Conservation (phyloP, 2,797 vertebrate species). For the Gambusia yucatana region DNA sequence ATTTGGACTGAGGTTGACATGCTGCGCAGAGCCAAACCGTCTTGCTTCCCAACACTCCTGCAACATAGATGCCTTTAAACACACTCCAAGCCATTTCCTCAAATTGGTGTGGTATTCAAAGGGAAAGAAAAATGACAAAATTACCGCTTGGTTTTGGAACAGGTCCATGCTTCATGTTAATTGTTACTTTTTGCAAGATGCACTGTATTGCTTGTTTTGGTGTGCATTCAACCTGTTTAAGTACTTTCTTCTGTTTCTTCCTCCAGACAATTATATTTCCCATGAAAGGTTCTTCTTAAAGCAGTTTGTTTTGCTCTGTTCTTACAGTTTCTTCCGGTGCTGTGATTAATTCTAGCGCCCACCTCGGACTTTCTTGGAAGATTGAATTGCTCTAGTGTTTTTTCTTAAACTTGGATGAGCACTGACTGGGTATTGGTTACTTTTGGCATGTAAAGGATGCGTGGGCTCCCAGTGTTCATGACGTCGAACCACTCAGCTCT, state of each 20-base stretch:
- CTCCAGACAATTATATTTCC: slow-evolving; percentile 31
- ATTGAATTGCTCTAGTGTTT: slow-evolving; percentile 52
- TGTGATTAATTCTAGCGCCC: slow-evolving; percentile 69
- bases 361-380: slow-evolving; percentile 52
- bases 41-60: slow-evolving; percentile 69
- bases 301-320: slow-evolving; percentile 40
- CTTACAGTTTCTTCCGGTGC: slow-evolving; percentile 50
- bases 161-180: slow-evolving; percentile 46
- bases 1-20: slow-evolving; percentile 78
- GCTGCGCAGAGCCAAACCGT: slow-evolving; percentile 70
- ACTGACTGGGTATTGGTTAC: slow-evolving; percentile 70
- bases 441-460: slow-evolving; percentile 68
- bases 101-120: slow-evolving; percentile 67
- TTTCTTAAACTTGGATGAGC: slow-evolving; percentile 69
- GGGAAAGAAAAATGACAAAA: slow-evolving; percentile 65
- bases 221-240: slow-evolving; percentile 19
- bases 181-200: slow-evolving; percentile 47
- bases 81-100: slow-evolving; percentile 76
- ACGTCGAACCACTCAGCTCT: slow-evolving; percentile 58
- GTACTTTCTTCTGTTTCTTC: slow-evolving; percentile 20
- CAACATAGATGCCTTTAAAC: slow-evolving; percentile 64
- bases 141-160: slow-evolving; percentile 66
- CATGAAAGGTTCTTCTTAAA: slow-evolving; percentile 51
- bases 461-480: slow-evolving; percentile 69
- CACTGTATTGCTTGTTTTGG: slow-evolving; percentile 21